Conservation (phyloP, 2,888 invertebrate genomes). For the Coenonympha arcania region DNA sequence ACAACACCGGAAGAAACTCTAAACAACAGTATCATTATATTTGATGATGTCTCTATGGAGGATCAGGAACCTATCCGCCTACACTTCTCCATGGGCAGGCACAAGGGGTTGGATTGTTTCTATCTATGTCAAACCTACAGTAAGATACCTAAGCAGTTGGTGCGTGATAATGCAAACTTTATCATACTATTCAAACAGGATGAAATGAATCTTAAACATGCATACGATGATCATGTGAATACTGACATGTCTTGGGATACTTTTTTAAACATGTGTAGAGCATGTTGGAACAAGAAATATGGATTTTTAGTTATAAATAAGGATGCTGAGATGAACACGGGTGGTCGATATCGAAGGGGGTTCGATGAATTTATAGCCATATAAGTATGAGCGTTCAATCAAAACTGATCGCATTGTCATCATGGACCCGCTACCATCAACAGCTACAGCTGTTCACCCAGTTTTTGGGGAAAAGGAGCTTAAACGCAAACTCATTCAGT, state of each 20-base stretch:
- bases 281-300: background rate
- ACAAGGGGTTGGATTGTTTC: background rate
- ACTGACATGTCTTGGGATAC: background rate
- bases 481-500: background rate
- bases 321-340: background rate
- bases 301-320: background rate
- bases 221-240: background rate
- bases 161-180: background rate
- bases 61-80: background rate
- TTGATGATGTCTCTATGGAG: background rate
- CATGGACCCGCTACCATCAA: background rate
- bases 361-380: background rate
- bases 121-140: background rate
- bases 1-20: background rate
- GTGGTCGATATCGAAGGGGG: background rate
- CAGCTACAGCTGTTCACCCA: too few relatives aligned
- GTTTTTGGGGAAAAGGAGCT: background rate
- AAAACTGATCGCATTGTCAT: too few relatives aligned
- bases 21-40: background rate
- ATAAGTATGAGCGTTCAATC: background rate
- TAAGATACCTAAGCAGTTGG: background rate
- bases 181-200: background rate
- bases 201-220: background rate
- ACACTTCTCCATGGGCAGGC: background rate
- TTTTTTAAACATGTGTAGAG: background rate